Evolutionary conservation across 2,888 invertebrate genomes (phyloP), one percentile per base, ranked within the genome.

Genomic region (Liposcelis brunnea): DNA sequence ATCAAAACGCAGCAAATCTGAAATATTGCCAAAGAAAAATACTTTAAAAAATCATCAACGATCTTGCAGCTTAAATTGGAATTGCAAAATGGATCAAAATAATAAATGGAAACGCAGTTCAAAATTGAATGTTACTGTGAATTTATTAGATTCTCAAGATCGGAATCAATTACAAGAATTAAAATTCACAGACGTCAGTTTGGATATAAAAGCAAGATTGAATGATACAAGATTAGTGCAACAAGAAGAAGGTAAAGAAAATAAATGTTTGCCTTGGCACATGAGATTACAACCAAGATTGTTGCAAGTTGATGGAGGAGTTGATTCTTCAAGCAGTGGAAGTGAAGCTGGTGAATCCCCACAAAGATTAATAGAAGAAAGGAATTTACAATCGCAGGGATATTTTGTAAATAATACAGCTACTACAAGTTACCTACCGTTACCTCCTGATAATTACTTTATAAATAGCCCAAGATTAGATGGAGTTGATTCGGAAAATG

Each of bases 51-150:
- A 58, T 35, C 74, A 75, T 54, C 77, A 77, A 56, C 65, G 76
- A 52, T 75, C 78, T 1, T 78, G 77, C 52, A 78, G 77, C 57
- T 60, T 77, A 35, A 74, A 74, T 1, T 74, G 77, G 70, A 78
- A 74, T 55, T 79, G 75, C 54, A 80, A 79, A 63, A 64, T 80
- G 45, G 79, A 80, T 53, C 69, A 72, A 31, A 70, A 36, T n/a
- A 36, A 15, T n/a, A 36, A 14, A 15, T 36, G 36, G 3, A 15
- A 16, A 14, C 7, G 16, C 10, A 10, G 15, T 2, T n/a, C 14
- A n/a, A 36, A 38, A 38, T 16, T 6, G 5, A 26, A 26, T 8
- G 26, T 26, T 8, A 26, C 26, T 4, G 26, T 26, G 4, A 26
- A 26, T 26, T 26, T 26, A 8, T 26, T 26, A 26, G 26, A 26